A percentile compares a stretch with the other conserved stretches of the same genome.
phyloP scores from a whole-genome alignment of 2,888 invertebrate species.

The Euspilapteryx auroguttella region DNA sequence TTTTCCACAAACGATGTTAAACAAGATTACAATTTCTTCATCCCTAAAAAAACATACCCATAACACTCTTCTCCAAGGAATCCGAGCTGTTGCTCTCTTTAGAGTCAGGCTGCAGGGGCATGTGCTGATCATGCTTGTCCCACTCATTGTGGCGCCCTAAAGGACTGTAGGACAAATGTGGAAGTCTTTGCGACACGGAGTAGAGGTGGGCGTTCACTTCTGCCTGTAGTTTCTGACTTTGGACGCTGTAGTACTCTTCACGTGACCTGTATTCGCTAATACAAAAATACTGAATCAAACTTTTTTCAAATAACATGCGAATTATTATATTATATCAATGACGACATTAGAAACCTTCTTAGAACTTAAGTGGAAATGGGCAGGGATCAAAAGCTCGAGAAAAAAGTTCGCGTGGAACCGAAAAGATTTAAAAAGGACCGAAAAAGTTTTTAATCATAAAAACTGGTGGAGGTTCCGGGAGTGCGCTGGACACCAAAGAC shows the following conservation, averaged over 20 bases:
- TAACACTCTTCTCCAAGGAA: slow-evolving; percentile 53
- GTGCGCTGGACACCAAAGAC: too few species aligned
- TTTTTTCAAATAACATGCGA: too few species aligned
- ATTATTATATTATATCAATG: too few species aligned
- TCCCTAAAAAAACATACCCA: slow-evolving; percentile 37
- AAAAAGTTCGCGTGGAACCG: too few species aligned
- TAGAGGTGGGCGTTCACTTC: slow-evolving; percentile 58
- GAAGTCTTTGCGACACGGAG: slow-evolving; percentile 63
- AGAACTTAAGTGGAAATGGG: too few species aligned
- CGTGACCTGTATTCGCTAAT: slow-evolving; percentile 51
- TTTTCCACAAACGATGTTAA: too few species aligned
- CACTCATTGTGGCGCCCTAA: slow-evolving; percentile 49
- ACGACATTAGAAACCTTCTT: not conserved
- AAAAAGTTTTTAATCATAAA: too few species aligned
- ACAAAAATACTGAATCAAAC: too few species aligned
- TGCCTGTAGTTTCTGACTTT: slow-evolving; percentile 50
- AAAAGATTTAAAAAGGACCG: too few species aligned
- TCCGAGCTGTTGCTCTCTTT: slow-evolving; percentile 56
- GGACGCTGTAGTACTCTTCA: slow-evolving; percentile 52
- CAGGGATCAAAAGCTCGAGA: too few species aligned
- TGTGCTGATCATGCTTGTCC: slow-evolving; percentile 52
- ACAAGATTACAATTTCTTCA: too few species aligned
- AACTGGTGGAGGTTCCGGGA: too few species aligned
- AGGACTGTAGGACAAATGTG: slow-evolving; percentile 52
- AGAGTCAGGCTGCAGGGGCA: slow-evolving; percentile 45